Evolutionary conservation across 2,888 invertebrate species (phyloP).

Genomic region (Lepeophtheirus nordmannii): DNA sequence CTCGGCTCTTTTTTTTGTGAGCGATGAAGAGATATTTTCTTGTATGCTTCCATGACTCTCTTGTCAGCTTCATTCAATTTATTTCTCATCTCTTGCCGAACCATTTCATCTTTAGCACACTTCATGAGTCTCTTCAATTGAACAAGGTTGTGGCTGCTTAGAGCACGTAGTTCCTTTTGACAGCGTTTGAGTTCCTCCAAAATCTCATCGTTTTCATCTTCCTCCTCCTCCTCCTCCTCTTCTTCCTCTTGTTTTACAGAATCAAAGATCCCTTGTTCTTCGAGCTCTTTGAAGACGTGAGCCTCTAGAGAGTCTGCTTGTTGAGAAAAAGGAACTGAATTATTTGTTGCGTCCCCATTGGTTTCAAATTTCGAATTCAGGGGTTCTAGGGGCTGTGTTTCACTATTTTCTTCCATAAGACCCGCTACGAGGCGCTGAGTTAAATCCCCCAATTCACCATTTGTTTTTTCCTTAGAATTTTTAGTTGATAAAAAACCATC

Average conservation of each 20-base stretch:
- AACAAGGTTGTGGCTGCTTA: conserved; percentile 51
- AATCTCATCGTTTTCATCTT: conserved; percentile 31
- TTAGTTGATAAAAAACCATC: no score
- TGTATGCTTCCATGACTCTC: conserved; percentile 61
- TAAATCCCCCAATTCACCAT: conserved; percentile 50
- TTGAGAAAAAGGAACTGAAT: neutral
- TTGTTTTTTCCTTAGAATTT: neutral
- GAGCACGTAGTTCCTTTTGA: conserved; percentile 38
- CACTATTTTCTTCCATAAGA: conserved; percentile 46
- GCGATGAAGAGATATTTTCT: conserved; percentile 58
- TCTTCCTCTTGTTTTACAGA: conserved; percentile 33
- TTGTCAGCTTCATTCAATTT: conserved; percentile 43
- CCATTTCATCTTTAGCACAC: conserved; percentile 60
- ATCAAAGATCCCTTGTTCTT: conserved; percentile 68
- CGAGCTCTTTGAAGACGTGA: conserved; percentile 63
- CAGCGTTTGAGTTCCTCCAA: conserved; percentile 33
- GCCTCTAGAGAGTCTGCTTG: conserved; percentile 46
- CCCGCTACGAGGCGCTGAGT: conserved; percentile 77
- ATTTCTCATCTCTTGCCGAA: conserved; percentile 56
- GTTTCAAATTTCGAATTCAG: conserved; percentile 34
- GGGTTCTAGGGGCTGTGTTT: conserved; percentile 25
- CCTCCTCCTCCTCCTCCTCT: neutral
- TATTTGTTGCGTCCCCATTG: conserved; percentile 29
- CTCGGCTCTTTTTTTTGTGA: conserved; percentile 63
- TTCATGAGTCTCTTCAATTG: conserved; percentile 52